Evolutionary conservation across 2,888 invertebrate genomes (phyloP).

Genomic region (Rhogogaster chlorosoma): DNA sequence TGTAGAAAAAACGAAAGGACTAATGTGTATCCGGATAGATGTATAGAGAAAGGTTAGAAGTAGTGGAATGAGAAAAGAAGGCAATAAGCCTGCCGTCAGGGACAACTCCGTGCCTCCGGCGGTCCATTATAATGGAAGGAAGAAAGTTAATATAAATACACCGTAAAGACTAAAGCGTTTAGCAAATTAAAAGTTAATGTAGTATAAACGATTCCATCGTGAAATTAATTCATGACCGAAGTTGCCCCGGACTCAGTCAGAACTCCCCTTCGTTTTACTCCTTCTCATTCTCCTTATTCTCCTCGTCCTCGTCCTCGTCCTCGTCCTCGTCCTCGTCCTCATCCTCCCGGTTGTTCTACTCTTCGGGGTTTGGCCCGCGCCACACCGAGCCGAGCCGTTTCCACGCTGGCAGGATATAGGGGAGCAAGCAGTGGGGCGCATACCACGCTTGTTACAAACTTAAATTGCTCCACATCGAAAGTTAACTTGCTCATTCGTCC

Average conservation of each 20-base stretch:
- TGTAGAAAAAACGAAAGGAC: background rate
- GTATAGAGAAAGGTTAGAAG: background rate
- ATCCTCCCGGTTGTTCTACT: constrained; percentile 1
- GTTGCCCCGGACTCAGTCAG: constrained; percentile 61
- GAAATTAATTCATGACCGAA: constrained; percentile 68
- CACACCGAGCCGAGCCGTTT: constrained; percentile 15
- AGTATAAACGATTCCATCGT: constrained; percentile 66
- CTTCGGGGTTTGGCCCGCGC: constrained; percentile 30
- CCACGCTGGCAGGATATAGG: constrained; percentile 21
- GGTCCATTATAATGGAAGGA: constrained; percentile 60
- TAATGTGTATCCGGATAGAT: background rate
- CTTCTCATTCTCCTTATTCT: background rate
- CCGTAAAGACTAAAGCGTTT: constrained; percentile 58
- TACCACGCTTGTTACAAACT: constrained; percentile 69
- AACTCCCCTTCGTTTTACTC: constrained; percentile 50
- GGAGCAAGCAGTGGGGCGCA: constrained; percentile 56
- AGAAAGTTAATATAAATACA: constrained; percentile 63
- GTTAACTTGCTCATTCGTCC: constrained; percentile 68
- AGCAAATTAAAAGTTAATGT: constrained; percentile 69
- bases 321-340: background rate
- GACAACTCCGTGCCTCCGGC: constrained; percentile 60
- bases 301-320: constrained; percentile 17
- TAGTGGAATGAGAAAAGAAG: constrained; percentile 31
- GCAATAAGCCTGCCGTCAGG: constrained; percentile 62
- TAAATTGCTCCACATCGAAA: constrained; percentile 71